Evolutionary conservation across 2,888 invertebrate genomes (phyloP).

Genomic region (Strigamia crassipes): DNA sequence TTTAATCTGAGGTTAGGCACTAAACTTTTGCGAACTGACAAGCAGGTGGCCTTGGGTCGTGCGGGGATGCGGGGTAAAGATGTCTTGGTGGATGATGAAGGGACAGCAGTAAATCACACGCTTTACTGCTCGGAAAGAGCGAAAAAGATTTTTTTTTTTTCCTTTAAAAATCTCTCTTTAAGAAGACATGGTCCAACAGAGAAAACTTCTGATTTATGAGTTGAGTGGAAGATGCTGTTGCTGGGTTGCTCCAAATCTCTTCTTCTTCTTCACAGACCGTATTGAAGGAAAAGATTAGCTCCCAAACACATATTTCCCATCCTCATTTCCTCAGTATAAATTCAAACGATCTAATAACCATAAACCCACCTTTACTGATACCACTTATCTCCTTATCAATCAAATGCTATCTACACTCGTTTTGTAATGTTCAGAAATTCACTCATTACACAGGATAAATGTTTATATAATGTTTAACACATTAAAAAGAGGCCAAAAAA

Average conservation of each 20-base stretch:
- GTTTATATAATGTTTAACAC: not conserved
- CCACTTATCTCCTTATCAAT: not conserved
- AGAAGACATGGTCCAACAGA: constrained; percentile 10
- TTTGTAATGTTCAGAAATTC: no score
- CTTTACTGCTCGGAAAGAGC: not conserved
- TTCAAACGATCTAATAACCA: not conserved
- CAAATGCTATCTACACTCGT: not conserved
- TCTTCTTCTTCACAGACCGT: constrained; percentile 1
- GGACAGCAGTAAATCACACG: not conserved
- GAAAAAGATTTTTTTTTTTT: not conserved
- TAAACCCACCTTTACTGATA: not conserved
- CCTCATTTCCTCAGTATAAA: not conserved
- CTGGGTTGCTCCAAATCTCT: not conserved
- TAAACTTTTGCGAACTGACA: not conserved
- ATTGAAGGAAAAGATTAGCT: not conserved
- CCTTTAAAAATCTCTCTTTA: not conserved
- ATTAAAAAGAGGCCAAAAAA: not conserved
- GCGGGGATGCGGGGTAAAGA: not conserved
- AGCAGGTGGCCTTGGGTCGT: constrained; percentile 1
- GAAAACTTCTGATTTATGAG: constrained; percentile 3
- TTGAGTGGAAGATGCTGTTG: constrained; percentile 3
- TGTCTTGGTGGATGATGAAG: not conserved
- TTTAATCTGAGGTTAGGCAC: constrained; percentile 10
- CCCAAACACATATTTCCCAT: not conserved
- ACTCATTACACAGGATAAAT: no score